phyloP scores from a whole-genome alignment of 2,797 vertebrate genomes.

The Notamacropus eugenii region DNA sequence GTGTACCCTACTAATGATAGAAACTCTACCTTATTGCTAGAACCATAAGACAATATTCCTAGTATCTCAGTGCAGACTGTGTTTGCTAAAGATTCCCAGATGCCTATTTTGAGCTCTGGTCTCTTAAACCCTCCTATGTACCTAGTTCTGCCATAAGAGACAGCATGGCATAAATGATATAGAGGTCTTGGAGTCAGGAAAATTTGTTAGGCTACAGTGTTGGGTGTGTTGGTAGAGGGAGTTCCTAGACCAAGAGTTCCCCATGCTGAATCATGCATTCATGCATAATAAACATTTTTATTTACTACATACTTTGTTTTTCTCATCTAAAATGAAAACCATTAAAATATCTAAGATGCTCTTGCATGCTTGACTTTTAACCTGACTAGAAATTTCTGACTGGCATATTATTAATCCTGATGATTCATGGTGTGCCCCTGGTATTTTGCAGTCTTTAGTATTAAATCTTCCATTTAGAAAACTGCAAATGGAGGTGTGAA shows the following conservation, averaged over 20 bases:
- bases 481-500: constrained; percentile 42
- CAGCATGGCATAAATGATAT: not conserved
- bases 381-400: constrained; percentile 44
- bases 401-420: constrained; percentile 37
- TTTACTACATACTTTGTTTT: constrained; percentile 11
- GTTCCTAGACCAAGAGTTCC: not conserved
- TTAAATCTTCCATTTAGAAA: constrained; percentile 66
- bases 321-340: constrained; percentile 28
- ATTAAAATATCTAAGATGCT: constrained; percentile 32
- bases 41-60: not conserved
- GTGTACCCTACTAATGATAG: not conserved
- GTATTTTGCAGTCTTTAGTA: constrained; percentile 57
- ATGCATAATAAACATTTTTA: constrained; percentile 31
- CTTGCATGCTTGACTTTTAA: constrained; percentile 21
- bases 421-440: constrained; percentile 47
- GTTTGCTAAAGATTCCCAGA: not conserved
- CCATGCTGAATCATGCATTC: not conserved
- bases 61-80: not conserved
- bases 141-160: not conserved
- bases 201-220: not conserved
- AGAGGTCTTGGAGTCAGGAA: not conserved
- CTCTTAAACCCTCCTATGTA: not conserved
- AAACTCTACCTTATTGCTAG: not conserved
- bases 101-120: not conserved
- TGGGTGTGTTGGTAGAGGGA: not conserved